These are phyloP conservation scores for Xenopus petersii DNA, from an alignment of 2,797 vertebrate genomes.

Conservation along the genomic window DNA sequence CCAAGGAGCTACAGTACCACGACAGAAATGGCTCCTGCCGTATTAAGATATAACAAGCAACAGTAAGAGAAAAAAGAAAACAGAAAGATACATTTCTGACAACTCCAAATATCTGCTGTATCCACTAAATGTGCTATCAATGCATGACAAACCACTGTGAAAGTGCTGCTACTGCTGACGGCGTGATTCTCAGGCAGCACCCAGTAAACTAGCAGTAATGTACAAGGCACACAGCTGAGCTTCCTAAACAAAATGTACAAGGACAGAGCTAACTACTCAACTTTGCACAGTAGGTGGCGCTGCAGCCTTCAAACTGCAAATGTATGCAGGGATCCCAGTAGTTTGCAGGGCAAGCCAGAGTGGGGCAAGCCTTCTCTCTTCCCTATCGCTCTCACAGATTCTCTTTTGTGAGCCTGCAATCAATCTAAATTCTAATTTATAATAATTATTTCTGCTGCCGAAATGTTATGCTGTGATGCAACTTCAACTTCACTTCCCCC, in stretches of 20 bases:
- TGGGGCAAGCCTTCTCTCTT: no score
- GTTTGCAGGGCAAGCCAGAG: no score
- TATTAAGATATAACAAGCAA: background rate
- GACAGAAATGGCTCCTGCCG: background rate
- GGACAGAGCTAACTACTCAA: background rate
- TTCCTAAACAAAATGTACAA: conserved; percentile 8
- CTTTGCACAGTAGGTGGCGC: conserved; percentile 39
- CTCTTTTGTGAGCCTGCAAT: no score
- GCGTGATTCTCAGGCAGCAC: background rate
- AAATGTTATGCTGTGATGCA: background rate
- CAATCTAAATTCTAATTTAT: no score
- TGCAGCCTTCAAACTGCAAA: conserved; percentile 30
- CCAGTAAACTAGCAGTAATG: background rate
- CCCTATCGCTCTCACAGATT: no score
- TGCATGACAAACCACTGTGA: background rate
- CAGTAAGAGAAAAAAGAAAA: background rate
- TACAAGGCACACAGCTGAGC: background rate
- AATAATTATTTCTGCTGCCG: background rate
- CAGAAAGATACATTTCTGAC: background rate
- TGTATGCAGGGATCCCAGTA: no score
- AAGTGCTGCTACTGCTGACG: background rate
- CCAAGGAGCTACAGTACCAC: background rate
- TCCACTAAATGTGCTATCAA: conserved; percentile 6
- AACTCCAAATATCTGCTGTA: background rate
- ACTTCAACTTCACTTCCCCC: conserved; percentile 25